These are phyloP conservation scores for Chiloscyllium punctatum DNA, from an alignment of 2,797 vertebrate genomes.

Conservation along the genomic window DNA sequence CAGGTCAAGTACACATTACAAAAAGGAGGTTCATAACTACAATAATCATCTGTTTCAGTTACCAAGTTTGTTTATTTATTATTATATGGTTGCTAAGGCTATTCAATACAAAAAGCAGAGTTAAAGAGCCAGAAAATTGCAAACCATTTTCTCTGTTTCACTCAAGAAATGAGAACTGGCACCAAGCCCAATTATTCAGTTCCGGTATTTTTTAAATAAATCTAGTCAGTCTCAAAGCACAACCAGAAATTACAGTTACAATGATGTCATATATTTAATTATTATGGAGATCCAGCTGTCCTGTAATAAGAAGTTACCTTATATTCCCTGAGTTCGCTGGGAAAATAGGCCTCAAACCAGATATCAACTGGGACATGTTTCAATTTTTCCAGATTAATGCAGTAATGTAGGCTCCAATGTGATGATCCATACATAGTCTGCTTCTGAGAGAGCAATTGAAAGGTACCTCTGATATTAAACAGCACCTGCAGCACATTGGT, in stretches of 20 bases:
- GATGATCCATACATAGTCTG: not conserved
- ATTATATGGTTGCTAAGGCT: slow-evolving; percentile 8
- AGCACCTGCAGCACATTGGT: not conserved
- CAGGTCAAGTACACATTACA: not conserved
- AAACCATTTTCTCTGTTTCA: not conserved
- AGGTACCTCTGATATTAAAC: not conserved
- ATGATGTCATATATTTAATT: slow-evolving; percentile 9
- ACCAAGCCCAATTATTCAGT: not conserved
- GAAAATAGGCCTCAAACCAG: not conserved
- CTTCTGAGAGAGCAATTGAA: not conserved
- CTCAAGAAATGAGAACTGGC: not conserved
- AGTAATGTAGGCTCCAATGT: not conserved
- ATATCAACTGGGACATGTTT: not conserved
- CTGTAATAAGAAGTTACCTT: not conserved
- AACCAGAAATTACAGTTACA: not conserved
- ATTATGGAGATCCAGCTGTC: not conserved
- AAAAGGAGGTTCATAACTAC: not conserved
- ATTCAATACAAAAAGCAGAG: not conserved
- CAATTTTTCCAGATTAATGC: slow-evolving; percentile 4
- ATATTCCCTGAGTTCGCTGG: not conserved
- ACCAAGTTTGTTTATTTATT: slow-evolving; percentile 21
- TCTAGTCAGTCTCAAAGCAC: not conserved
- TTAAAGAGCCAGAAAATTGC: not conserved
- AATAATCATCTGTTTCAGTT: slow-evolving; percentile 12
- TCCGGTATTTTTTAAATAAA: not conserved